These are phyloP conservation scores for Pristionchus entomophagus DNA, from an alignment of 2,888 invertebrate genomes.

Conservation along the genomic window DNA sequence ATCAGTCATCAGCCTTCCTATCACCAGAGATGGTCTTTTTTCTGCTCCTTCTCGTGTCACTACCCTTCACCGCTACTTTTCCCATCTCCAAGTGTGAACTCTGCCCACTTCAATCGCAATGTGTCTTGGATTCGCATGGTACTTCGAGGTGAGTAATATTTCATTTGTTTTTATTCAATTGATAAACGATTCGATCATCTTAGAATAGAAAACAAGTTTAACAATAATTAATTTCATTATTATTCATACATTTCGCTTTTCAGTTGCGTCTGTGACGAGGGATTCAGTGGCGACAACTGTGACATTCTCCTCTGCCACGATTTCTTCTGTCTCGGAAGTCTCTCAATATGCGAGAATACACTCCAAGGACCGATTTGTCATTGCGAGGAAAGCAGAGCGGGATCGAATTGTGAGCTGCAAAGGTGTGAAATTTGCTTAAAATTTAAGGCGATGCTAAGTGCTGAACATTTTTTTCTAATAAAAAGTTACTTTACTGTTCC, in stretches of 20 bases:
- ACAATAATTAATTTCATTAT: too few relatives aligned
- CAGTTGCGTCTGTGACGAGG: neutral
- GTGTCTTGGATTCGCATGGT: neutral
- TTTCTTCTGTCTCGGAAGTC: neutral
- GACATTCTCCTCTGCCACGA: neutral
- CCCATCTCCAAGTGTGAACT: neutral
- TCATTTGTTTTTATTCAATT: too few relatives aligned
- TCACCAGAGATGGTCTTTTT: neutral
- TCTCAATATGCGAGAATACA: neutral
- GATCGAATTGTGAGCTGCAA: neutral
- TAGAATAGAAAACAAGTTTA: too few relatives aligned
- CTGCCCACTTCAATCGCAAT: neutral
- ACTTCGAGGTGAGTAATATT: neutral
- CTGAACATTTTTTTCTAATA: neutral
- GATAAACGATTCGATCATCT: too few relatives aligned
- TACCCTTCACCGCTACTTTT: neutral
- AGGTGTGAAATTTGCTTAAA: neutral
- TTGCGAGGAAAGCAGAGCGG: neutral
- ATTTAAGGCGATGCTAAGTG: neutral
- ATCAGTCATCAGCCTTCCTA: too few relatives aligned
- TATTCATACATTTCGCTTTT: neutral
- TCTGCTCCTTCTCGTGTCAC: neutral
- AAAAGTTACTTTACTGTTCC: neutral
- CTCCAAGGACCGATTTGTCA: neutral
- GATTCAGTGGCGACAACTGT: neutral